A percentile compares a stretch with the other conserved stretches of the same genome.
phyloP scores from a whole-genome alignment of 2,113 vertebrate genomes.

The Callospermophilus lateralis region DNA sequence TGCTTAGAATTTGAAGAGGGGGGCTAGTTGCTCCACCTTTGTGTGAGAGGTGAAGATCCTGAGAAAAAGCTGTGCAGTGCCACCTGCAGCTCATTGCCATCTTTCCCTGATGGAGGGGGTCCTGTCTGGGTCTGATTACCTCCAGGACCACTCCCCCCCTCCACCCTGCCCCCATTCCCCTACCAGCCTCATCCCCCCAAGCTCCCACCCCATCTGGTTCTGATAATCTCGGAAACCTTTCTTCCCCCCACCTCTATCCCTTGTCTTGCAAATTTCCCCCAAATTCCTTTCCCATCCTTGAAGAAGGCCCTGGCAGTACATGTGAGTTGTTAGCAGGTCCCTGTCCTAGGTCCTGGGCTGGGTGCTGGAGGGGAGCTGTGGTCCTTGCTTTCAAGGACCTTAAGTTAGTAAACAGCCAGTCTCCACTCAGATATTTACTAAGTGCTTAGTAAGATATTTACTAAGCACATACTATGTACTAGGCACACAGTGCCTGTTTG shows the following conservation, averaged over 20 bases:
- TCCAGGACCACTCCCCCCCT: background rate
- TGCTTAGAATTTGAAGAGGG: background rate
- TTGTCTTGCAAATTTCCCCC: background rate
- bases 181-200: too few species aligned
- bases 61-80: background rate
- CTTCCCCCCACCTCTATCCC: background rate
- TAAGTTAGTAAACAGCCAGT: background rate
- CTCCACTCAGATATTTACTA: background rate
- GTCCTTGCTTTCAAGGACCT: slow-evolving; percentile 56
- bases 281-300: background rate
- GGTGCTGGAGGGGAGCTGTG: background rate
- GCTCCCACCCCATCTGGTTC: background rate
- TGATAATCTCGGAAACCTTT: background rate
- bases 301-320: background rate
- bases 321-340: background rate
- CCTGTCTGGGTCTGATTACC: background rate
- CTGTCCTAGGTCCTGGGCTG: background rate
- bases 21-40: too few species aligned
- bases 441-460: background rate
- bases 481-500: background rate
- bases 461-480: background rate
- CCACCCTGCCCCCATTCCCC: too few species aligned
- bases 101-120: background rate
- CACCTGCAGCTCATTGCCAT: background rate
- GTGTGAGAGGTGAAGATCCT: background rate